A percentile compares a stretch with the other conserved stretches of the same genome.
Conservation (phyloP, 2,113 vertebrate species). For the Periophthalmus modestus region DNA sequence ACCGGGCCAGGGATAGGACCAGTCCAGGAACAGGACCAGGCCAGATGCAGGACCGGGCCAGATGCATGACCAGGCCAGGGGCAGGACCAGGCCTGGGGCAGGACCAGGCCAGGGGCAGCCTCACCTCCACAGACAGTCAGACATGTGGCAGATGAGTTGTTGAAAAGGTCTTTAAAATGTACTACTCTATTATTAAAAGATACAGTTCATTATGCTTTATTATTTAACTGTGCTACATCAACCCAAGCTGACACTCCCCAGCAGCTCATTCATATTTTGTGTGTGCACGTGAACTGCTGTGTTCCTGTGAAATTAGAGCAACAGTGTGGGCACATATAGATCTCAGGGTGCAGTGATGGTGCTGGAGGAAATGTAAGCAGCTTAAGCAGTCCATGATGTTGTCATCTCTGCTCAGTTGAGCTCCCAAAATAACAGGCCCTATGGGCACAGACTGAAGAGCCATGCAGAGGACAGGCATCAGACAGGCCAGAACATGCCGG, state of each 20-base stretch:
- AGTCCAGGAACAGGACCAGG: no score
- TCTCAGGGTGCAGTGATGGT: slow-evolving; percentile 61
- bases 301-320: slow-evolving; percentile 39
- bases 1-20: no score
- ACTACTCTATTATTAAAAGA: background rate
- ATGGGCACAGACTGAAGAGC: slow-evolving; percentile 62
- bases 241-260: background rate
- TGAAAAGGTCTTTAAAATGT: background rate
- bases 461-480: slow-evolving; percentile 61
- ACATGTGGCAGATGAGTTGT: background rate
- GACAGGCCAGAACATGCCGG: slow-evolving; percentile 63
- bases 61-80: no score
- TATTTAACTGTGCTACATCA: background rate
- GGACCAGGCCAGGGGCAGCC: no score
- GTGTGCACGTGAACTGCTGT: background rate
- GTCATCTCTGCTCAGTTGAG: slow-evolving; percentile 73
- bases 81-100: no score
- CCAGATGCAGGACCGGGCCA: no score
- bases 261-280: background rate
- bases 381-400: slow-evolving; percentile 72
- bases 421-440: slow-evolving; percentile 76
- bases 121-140: background rate
- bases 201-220: background rate
- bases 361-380: slow-evolving; percentile 74
- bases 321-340: slow-evolving; percentile 46